Base-by-base conservation (phyloP, 1,140 invertebrate genomes). In the Pseudoatta argentina region DNA sequence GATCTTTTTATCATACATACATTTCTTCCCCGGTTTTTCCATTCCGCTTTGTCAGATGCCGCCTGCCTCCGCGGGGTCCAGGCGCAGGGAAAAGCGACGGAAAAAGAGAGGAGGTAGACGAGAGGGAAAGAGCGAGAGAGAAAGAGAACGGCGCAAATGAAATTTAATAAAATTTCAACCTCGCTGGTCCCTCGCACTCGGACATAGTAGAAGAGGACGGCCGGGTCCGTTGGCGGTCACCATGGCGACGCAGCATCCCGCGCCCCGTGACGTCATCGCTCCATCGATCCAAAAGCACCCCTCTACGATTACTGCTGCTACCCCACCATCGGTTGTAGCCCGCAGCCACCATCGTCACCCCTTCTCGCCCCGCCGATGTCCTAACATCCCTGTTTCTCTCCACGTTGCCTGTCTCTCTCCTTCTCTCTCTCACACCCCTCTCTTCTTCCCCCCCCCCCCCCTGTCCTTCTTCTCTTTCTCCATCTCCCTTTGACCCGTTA, bases 161-260 rank as follows among this genome's bases (percentile, higher is more conserved):
- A 95, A 95, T 95, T 95, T 95, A 95, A 95, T 95, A 95, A 95
- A 95, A 95, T 95, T 95, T 94, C 93, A 94, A 93, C 91, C 93
- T 88, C 90, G 91, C 79, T 87, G 88, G 87, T 86, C 39, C 21
- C 21, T 51, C 71, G 89, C 75, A 72, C 87, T 72, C 79, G 66
- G 30, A 66, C 67, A 66, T 90, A 48, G 64, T 81, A 71, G 85
- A 79, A 86, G 77, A 71, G 89, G 86, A 89, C 88, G 92, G 93
- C 94, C 94, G 94, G 94, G 93, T 93, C 92, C 92, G 93, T 95
- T 93, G 94, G 94, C 94, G 94, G 94, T 95, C 93, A 94, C 94
- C 94, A 95, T 95, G 94, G 93, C 90, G 89, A 95, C 94, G 92
- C 94, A 95, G 94, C 93, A 92, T 95, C 94, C 92, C 93, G 93